These are phyloP conservation scores for Drosophila biarmipes DNA, from an alignment of 1,140 invertebrate genomes.

Conservation along the genomic window DNA sequence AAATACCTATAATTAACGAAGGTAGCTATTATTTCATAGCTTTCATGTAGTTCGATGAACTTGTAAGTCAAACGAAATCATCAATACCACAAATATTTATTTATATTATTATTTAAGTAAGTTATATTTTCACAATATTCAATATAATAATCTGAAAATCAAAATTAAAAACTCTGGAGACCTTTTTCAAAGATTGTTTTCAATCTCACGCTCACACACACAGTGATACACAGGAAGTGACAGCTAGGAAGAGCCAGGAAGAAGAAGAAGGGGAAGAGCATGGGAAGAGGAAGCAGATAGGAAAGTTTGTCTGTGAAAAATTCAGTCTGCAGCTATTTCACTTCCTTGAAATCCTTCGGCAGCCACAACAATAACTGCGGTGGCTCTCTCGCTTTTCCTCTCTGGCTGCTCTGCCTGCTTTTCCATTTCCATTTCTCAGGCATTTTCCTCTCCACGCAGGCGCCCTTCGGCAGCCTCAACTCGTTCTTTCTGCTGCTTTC, in stretches of 20 bases:
- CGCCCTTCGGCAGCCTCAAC: constrained; percentile 29
- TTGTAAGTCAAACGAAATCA: background rate
- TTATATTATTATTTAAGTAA: too few species aligned
- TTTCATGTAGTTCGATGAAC: background rate
- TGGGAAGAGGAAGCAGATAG: constrained; percentile 30
- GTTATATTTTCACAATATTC: too few species aligned
- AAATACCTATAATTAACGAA: constrained; percentile 7
- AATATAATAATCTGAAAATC: background rate
- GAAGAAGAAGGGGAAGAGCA: constrained; percentile 1
- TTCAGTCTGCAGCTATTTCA: constrained; percentile 79
- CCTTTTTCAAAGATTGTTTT: constrained; percentile 16
- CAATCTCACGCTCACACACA: constrained; percentile 18
- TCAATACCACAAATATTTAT: too few species aligned
- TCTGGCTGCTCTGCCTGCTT: constrained; percentile 6
- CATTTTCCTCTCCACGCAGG: constrained; percentile 43
- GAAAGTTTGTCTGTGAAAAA: constrained; percentile 65
- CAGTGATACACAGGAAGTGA: constrained; percentile 61
- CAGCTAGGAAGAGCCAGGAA: constrained; percentile 40
- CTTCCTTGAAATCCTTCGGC: constrained; percentile 79
- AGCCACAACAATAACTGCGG: constrained; percentile 47
- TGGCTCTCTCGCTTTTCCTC: constrained; percentile 15
- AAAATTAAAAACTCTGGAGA: constrained; percentile 16
- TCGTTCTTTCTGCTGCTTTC: constrained; percentile 33
- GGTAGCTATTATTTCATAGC: background rate
- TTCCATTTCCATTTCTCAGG: constrained; percentile 2